Evolutionary conservation across 2,797 vertebrate genomes (phyloP), one percentile per base, ranked within the genome.

Genomic region (Hirundo rustica): DNA sequence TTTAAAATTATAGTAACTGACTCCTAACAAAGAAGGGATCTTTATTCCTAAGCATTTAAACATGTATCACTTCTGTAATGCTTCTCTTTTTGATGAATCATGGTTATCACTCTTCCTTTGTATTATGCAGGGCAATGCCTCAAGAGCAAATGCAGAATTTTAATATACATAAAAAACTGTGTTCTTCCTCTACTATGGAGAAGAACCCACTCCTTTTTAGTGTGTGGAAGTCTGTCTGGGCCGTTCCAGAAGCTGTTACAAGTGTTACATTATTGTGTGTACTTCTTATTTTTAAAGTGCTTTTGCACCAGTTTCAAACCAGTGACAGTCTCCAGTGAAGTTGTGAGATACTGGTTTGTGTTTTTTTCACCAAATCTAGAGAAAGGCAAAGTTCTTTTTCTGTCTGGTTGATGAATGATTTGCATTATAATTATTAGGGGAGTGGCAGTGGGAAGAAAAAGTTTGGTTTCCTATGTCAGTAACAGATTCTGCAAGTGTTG

Each of bases 31-130:
- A 19, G 58, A 51, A 30, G 9, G 9, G 5, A 7, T 62, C 58
- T 78, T 93, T 84, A 81, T 89, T 84, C 23, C 21, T 51, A 73
- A 73, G 30, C 26, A n/a, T 73, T 78, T 85, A 80, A 89, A 57
- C 27, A 21, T 45, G 6, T 67, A 34, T 78, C 16, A 18, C 13
- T 86, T 91, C 20, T 38, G n/a, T 64, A 70, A 54, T 42, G 11
- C 15, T 79, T 78, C 7, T 76, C 23, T 75, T 58, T 44, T 58
- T 91, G 67, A 72, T 68, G 67, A 92, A 72, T 16, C 40, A 48
- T 42, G 6, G 18, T 67, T 77, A 78, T 60, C 51, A 45, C 27
- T 62, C 38, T 87, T 47, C 51, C 36, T 92, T 92, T 89, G 44
- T 82, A 18, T 70, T 76, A 34, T 22, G n/a, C 40, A 73, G 54